Evolutionary conservation across 2,113 vertebrate species (phyloP).

Genomic region (Xenus cinereus): DNA sequence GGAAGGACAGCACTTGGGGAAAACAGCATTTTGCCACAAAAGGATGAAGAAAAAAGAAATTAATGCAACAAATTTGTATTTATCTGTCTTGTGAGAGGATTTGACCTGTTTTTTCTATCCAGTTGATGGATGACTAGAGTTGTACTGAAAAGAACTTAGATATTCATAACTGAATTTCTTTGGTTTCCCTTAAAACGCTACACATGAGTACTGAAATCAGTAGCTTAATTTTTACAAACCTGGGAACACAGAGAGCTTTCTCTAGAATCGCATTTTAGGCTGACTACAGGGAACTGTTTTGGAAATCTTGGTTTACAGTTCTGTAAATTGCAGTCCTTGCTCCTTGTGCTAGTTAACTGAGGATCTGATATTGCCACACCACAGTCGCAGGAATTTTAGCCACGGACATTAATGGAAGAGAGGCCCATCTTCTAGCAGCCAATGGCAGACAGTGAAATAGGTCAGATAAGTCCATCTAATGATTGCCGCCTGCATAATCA

Average conservation of each 20-base stretch:
- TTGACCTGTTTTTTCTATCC: not conserved
- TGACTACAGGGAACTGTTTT: not conserved
- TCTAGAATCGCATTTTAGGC: not conserved
- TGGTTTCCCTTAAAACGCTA: not conserved
- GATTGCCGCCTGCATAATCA: slow-evolving; percentile 36
- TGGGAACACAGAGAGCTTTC: not conserved
- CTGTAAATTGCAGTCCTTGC: not conserved
- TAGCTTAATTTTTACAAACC: not conserved
- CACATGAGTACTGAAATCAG: not conserved
- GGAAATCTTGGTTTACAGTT: not conserved
- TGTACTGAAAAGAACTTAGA: not conserved
- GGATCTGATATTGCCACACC: not conserved
- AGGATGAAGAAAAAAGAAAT: not conserved
- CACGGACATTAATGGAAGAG: not conserved
- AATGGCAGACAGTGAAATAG: not conserved
- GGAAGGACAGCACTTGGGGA: rapidly evolving
- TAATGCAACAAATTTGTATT: not conserved
- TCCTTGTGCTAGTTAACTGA: not conserved
- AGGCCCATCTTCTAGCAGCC: not conserved
- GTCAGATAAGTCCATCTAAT: not conserved
- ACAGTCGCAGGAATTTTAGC: not conserved
- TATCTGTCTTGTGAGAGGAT: not conserved
- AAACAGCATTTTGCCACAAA: not conserved
- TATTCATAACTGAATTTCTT: not conserved
- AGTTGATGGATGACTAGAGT: not conserved